Conservation (phyloP, 1,140 invertebrate genomes). For the Drosophila biarmipes region DNA sequence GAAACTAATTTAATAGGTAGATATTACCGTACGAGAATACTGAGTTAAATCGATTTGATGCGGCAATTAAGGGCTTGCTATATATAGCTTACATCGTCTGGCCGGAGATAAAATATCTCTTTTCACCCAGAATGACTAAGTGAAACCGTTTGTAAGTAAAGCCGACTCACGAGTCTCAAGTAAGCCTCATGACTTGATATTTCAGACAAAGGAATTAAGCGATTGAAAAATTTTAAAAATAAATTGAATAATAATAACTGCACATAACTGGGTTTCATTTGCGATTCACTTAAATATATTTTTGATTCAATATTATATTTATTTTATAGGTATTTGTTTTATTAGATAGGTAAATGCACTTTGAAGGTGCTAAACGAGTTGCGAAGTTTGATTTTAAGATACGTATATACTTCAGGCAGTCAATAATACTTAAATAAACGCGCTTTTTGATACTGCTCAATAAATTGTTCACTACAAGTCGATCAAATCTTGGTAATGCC, state of each 20-base stretch:
- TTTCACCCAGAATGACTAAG: slow-evolving; percentile 8
- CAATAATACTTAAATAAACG: background rate
- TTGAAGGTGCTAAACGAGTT: background rate
- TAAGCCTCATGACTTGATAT: slow-evolving; percentile 6
- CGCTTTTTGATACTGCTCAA: slow-evolving; percentile 1
- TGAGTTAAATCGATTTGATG: background rate
- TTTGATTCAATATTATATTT: too few relatives aligned
- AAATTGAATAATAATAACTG: background rate
- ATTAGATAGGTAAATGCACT: background rate
- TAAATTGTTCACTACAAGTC: slow-evolving; percentile 19
- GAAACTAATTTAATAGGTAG: slow-evolving; percentile 8
- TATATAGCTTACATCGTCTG: slow-evolving; percentile 1
- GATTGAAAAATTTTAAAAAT: slow-evolving; percentile 1
- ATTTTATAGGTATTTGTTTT: too few relatives aligned
- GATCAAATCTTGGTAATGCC: slow-evolving; percentile 18
- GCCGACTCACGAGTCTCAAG: background rate
- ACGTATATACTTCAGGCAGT: background rate
- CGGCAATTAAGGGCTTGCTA: background rate
- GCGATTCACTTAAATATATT: background rate
- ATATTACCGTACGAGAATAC: background rate
- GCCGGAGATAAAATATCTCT: background rate
- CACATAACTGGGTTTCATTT: background rate
- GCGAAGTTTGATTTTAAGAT: background rate
- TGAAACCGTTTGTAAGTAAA: slow-evolving; percentile 1
- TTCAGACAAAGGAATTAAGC: slow-evolving; percentile 19